These are phyloP conservation scores for Pseudococcus longispinus DNA, from an alignment of 2,888 invertebrate genomes.

Conservation along the genomic window DNA sequence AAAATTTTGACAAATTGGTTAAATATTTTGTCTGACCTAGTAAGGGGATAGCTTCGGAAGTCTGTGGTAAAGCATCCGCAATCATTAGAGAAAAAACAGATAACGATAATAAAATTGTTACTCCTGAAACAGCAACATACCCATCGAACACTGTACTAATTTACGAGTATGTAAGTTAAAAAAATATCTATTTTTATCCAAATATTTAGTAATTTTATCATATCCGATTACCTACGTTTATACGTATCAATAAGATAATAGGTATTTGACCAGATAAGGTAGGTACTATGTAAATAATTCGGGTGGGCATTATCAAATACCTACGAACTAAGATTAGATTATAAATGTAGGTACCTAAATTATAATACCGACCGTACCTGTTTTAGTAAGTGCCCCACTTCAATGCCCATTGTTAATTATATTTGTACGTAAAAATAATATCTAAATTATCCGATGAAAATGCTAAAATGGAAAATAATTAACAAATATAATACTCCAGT, in stretches of 20 bases:
- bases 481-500: no score
- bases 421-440: not conserved
- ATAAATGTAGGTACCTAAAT: not conserved
- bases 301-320: not conserved
- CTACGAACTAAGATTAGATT: not conserved
- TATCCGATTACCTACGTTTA: not conserved
- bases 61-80: conserved; percentile 98
- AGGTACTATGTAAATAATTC: not conserved
- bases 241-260: not conserved
- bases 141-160: conserved; percentile 84
- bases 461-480: no score
- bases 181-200: not conserved
- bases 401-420: not conserved
- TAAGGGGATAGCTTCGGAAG: conserved; percentile 98
- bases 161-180: not conserved
- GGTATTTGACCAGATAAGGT: no score
- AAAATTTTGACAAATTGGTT: conserved; percentile 42
- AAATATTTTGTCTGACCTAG: conserved; percentile 74
- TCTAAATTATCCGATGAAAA: not conserved
- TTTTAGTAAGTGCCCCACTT: not conserved
- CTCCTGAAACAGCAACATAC: conserved; percentile 79
- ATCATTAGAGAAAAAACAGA: conserved; percentile 99
- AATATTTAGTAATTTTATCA: not conserved
- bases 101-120: conserved; percentile 98
- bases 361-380: not conserved